phyloP scores from a whole-genome alignment of 2,888 invertebrate species.

The Polyploca ridens region DNA sequence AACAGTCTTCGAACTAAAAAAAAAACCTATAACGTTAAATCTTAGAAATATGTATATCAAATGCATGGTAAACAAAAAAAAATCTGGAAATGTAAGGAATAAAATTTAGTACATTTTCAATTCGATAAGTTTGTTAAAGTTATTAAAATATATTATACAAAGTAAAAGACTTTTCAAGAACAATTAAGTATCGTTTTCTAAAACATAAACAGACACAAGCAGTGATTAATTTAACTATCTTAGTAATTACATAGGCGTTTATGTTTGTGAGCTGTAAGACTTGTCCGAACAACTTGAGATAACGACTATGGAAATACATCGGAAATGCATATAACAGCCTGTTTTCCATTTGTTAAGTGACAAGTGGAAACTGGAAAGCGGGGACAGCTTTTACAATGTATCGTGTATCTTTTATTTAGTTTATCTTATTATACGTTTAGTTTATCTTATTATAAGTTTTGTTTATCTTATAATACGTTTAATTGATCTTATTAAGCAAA shows the following conservation, averaged over 20 bases:
- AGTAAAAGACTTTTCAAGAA: not conserved
- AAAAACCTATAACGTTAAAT: too few species aligned
- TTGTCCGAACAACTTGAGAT: slow-evolving; percentile 11
- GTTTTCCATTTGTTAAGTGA: slow-evolving; percentile 18
- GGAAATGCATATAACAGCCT: slow-evolving; percentile 23
- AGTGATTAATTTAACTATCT: slow-evolving; percentile 4
- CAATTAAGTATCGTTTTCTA: not conserved
- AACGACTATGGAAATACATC: slow-evolving; percentile 16
- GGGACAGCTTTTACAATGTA: slow-evolving; percentile 15
- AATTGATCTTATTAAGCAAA: too few species aligned
- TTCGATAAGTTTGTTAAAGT: too few species aligned
- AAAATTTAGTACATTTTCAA: too few species aligned
- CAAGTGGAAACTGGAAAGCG: slow-evolving; percentile 21
- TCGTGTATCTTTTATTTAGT: too few species aligned
- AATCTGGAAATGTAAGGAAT: too few species aligned
- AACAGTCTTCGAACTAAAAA: too few species aligned
- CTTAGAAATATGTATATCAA: not conserved
- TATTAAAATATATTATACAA: too few species aligned
- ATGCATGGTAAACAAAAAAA: too few species aligned
- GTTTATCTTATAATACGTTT: too few species aligned
- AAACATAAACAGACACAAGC: not conserved
- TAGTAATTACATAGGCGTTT: slow-evolving; percentile 5
- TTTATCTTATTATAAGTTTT: too few species aligned
- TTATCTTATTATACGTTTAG: too few species aligned
- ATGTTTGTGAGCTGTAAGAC: slow-evolving; percentile 10